Evolutionary conservation across 2,113 vertebrate species (phyloP).

Genomic region (Tragelaphus scriptus): DNA sequence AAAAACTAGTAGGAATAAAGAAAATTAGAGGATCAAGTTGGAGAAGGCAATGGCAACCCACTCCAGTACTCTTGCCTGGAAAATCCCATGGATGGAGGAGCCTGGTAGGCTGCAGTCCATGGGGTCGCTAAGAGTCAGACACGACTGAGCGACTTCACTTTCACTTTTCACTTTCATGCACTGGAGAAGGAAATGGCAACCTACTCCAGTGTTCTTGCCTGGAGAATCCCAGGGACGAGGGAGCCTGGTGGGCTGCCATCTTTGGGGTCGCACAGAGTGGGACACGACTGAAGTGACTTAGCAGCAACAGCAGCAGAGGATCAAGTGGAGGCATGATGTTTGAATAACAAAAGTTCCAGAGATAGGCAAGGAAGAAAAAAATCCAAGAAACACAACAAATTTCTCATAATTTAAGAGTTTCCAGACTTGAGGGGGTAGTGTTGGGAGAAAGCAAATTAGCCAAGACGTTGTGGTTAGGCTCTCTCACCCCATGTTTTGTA

Average conservation of each 20-base stretch:
- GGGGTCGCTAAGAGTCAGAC: fast-evolving
- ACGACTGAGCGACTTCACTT: too few species aligned
- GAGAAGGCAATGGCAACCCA: too few species aligned
- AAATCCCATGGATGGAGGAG: too few species aligned
- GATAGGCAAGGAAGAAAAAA: neutral
- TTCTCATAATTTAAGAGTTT: neutral
- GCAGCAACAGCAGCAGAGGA: neutral
- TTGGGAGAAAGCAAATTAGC: neutral
- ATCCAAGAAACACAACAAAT: neutral
- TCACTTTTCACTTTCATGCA: too few species aligned
- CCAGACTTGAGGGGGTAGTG: neutral
- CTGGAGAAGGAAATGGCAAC: too few species aligned
- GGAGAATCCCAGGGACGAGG: too few species aligned
- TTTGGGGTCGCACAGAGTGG: too few species aligned
- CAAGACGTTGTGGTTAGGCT: neutral
- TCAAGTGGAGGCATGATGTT: neutral
- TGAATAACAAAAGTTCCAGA: neutral
- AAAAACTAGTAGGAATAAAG: neutral
- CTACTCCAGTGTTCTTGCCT: too few species aligned
- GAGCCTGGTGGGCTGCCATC: too few species aligned
- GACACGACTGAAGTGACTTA: too few species aligned
- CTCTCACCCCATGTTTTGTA: neutral
- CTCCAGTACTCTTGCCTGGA: too few species aligned
- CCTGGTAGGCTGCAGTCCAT: too few species aligned
- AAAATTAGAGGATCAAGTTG: neutral